Evolutionary conservation across 1,140 invertebrate genomes (phyloP).

Genomic region (Bombyx mori): DNA sequence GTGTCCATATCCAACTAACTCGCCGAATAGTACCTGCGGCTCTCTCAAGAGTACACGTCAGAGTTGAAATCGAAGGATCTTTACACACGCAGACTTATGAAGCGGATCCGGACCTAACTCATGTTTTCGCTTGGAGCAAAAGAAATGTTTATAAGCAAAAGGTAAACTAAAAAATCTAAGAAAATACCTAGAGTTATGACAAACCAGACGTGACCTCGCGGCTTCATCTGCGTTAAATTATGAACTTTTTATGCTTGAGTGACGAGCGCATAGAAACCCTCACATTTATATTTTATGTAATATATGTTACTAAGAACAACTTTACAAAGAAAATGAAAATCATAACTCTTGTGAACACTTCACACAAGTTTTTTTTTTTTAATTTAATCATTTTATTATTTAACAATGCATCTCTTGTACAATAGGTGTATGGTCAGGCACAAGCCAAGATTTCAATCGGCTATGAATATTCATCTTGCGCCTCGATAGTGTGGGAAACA

Average conservation of each 20-base stretch:
- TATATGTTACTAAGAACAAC: too few species aligned
- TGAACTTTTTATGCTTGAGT: too few species aligned
- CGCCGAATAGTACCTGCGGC: constrained; percentile 83
- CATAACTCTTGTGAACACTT: too few species aligned
- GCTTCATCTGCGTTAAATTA: too few species aligned
- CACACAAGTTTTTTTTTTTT: too few species aligned
- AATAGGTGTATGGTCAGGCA: constrained; percentile 85
- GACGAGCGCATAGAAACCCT: too few species aligned
- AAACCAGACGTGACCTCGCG: too few species aligned
- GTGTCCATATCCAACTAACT: constrained; percentile 92
- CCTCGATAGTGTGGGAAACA: constrained; percentile 92
- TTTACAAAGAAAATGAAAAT: too few species aligned
- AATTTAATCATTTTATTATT: too few species aligned
- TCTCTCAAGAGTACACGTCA: constrained; percentile 89
- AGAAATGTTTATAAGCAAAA: constrained; percentile 98
- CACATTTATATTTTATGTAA: too few species aligned
- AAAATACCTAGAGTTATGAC: neutral
- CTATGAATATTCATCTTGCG: constrained; percentile 93
- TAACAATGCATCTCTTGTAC: too few species aligned
- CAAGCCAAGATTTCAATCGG: constrained; percentile 91
- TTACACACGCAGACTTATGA: constrained; percentile 93
- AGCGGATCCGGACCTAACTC: constrained; percentile 93
- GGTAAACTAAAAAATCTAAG: constrained; percentile 19
- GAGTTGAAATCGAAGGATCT: constrained; percentile 92
- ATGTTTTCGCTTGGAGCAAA: constrained; percentile 97